phyloP scores from a whole-genome alignment of 1,140 invertebrate species.

The Cotesia typhae region DNA sequence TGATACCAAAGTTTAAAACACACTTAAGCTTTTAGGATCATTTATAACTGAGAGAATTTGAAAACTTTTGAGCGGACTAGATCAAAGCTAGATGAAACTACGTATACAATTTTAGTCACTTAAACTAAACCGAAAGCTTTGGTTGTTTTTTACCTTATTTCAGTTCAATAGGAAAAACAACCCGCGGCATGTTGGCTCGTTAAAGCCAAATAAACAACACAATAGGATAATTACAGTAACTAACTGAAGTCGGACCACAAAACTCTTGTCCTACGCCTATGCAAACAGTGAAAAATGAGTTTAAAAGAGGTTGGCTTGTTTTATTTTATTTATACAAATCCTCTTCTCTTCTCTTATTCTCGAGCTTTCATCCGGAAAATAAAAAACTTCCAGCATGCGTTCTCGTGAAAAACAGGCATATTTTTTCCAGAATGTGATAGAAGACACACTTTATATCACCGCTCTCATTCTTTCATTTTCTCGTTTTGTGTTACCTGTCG shows the following conservation, averaged over 20 bases:
- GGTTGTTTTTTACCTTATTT: constrained; percentile 18
- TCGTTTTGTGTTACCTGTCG: too few species aligned
- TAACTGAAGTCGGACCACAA: constrained; percentile 7
- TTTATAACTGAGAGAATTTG: neutral
- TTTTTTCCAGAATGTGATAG: constrained; percentile 7
- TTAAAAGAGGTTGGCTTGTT: neutral
- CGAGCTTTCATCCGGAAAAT: neutral
- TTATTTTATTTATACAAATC: neutral
- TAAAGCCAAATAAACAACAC: constrained; percentile 23
- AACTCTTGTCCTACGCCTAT: neutral
- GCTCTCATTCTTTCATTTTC: neutral
- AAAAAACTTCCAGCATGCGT: neutral
- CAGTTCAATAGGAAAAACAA: constrained; percentile 20
- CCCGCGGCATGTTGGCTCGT: constrained; percentile 28
- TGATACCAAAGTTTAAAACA: neutral
- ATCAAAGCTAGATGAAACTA: constrained; percentile 24
- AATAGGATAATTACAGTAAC: constrained; percentile 11
- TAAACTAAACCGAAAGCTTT: constrained; percentile 2
- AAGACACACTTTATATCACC: constrained; percentile 1
- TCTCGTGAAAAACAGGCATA: constrained; percentile 6
- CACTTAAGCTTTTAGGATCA: constrained; percentile 25
- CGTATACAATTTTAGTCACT: constrained; percentile 6
- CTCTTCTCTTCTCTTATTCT: neutral
- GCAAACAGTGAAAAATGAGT: neutral
- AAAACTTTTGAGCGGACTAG: constrained; percentile 1